Evolutionary conservation across 1,140 invertebrate genomes (phyloP).

Genomic region (Ridgeia piscesae): DNA sequence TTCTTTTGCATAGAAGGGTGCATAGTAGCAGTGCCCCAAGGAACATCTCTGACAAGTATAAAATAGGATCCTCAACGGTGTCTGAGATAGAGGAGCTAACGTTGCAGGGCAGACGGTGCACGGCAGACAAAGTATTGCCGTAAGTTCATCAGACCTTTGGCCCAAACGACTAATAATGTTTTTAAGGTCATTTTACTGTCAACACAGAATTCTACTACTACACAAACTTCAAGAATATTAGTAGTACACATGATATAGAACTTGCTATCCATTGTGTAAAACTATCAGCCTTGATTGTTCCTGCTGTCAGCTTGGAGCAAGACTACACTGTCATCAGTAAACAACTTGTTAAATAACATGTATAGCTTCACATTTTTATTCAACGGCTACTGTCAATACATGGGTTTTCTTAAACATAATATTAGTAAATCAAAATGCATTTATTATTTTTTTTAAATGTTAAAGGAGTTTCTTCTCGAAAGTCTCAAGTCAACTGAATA

Average conservation of each 20-base stretch:
- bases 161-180: no score
- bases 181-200: background rate
- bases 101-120: no score
- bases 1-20: no score
- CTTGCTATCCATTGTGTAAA: background rate
- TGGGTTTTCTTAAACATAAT: background rate
- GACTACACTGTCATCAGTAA: background rate
- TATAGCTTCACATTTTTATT: background rate
- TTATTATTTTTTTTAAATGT: no score
- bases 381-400: background rate
- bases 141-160: no score
- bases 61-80: no score
- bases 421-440: background rate
- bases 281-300: background rate
- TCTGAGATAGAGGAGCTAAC: no score
- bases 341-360: background rate
- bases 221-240: background rate
- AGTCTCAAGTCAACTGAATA: background rate
- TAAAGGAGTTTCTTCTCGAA: background rate
- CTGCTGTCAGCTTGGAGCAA: background rate
- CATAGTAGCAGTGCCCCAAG: no score
- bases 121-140: no score
- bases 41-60: no score
- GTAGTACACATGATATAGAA: background rate
- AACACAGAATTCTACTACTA: background rate